Conservation (phyloP, 92 coral and sea anemone genomes). For the Porites evermanni region DNA sequence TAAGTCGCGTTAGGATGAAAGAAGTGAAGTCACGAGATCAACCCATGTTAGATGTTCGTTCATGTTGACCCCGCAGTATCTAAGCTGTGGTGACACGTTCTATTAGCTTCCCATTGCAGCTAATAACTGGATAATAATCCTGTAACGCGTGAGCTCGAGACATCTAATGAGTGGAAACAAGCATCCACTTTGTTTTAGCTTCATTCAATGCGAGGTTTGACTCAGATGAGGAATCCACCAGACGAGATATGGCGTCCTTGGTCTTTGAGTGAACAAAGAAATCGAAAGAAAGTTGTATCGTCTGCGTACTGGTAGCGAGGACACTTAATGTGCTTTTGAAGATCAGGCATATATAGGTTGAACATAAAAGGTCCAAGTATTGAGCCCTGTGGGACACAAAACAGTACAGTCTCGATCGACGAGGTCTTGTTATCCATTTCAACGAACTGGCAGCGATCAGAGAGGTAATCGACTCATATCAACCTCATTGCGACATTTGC, state of each 20-base stretch:
- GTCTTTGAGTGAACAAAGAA: background rate
- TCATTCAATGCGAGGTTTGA: no score
- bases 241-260: background rate
- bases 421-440: background rate
- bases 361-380: no score
- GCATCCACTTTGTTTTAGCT: no score
- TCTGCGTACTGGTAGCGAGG: background rate
- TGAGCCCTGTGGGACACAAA: no score
- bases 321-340: background rate
- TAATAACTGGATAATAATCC: background rate
- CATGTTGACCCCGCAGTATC: background rate
- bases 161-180: no score
- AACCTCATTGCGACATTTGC: no score
- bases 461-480: background rate
- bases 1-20: background rate
- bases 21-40: background rate
- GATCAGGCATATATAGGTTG: no score
- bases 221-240: no score
- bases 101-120: conserved; percentile 3
- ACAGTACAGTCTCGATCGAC: no score
- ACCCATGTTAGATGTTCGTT: background rate
- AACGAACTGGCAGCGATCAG: background rate
- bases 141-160: background rate
- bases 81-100: background rate
- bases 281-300: background rate